Evolutionary conservation across 2,888 invertebrate genomes (phyloP), one percentile per base, ranked within the genome.

Genomic region (Acronicta alni): DNA sequence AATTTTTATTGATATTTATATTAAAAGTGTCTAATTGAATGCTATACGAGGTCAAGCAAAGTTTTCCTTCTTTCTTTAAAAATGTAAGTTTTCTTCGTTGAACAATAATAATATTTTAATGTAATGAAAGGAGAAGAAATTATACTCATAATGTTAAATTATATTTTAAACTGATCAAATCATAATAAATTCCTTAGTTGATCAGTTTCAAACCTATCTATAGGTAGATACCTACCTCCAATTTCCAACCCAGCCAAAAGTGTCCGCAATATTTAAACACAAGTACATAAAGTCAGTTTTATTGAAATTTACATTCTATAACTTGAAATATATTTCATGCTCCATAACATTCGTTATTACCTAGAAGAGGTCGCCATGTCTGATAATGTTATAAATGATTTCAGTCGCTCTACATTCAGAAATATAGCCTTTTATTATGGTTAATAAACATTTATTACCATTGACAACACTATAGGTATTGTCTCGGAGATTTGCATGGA

Each of bases 351-450:
- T 68, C 57, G 72, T 72, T 72, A 71, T 73, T 71, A 67, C 57
- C 39, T 71, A 48, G 57, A 66, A 72, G 72, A 69, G 72, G 59
- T 75, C 53, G 57, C 62, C 57, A 57, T 57, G 48, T 62, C 62
- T 59, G 61, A 58, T 71, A 73, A 66, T 60, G 72, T 68, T 59
- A 75, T 68, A 72, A 77, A 75, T 74, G 67, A 63, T 63, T 66
- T 68, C 43, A 57, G 57, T 71, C 52, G 42, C 44, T 60, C 60
- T 45, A 64, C 60, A 67, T 68, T 68, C 61, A 68, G 61, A 68
- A 54, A 71, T 71, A 66, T 71, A 65, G 66, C 66, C 75, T 62
- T 64, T 59, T 74, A 74, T 57, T 65, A 54, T 48, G 26, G 56
- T 56, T 71, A 66, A 16, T 74, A 74, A 61, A 69, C 70, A 67